A percentile compares a stretch with the other conserved stretches of the same genome.
Evolutionary conservation across 1,140 invertebrate genomes (phyloP).

Genomic region (Thereuonema tuberculata): DNA sequence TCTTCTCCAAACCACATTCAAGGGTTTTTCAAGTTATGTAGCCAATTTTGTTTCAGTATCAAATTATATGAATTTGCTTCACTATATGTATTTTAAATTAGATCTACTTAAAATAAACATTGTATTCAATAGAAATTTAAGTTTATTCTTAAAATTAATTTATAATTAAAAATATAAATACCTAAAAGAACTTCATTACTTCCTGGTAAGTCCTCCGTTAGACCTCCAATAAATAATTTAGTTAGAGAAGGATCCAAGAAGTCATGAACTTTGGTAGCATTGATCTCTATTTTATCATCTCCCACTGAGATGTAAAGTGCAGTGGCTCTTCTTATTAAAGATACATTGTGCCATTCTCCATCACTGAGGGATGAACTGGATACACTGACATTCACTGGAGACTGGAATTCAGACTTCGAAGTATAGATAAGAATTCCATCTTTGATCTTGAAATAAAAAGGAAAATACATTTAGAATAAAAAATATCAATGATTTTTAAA

Average conservation of each 20-base stretch:
- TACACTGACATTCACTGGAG: constrained; percentile 65
- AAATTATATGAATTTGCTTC: too few species aligned
- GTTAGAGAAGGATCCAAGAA: constrained; percentile 81
- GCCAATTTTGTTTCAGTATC: too few species aligned
- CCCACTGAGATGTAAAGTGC: constrained; percentile 56
- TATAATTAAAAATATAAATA: too few species aligned
- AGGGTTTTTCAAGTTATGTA: too few species aligned
- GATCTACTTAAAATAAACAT: too few species aligned
- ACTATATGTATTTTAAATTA: too few species aligned
- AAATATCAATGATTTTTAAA: too few species aligned
- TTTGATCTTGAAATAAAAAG: constrained; percentile 29
- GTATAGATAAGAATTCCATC: constrained; percentile 56
- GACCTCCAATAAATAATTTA: constrained; percentile 57
- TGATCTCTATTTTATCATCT: constrained; percentile 52
- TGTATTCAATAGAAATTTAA: too few species aligned
- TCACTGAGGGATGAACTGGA: constrained; percentile 39
- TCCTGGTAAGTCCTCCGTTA: constrained; percentile 16
- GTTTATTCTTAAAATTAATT: too few species aligned
- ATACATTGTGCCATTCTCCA: constrained; percentile 74
- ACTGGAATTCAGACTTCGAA: constrained; percentile 50
- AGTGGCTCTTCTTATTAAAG: constrained; percentile 44
- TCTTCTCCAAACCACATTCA: too few species aligned
- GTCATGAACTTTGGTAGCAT: constrained; percentile 69
- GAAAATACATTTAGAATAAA: background rate
- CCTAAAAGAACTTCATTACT: background rate